Evolutionary conservation across 2,797 vertebrate species (phyloP).

Genomic region (Brachyalestes nurse): DNA sequence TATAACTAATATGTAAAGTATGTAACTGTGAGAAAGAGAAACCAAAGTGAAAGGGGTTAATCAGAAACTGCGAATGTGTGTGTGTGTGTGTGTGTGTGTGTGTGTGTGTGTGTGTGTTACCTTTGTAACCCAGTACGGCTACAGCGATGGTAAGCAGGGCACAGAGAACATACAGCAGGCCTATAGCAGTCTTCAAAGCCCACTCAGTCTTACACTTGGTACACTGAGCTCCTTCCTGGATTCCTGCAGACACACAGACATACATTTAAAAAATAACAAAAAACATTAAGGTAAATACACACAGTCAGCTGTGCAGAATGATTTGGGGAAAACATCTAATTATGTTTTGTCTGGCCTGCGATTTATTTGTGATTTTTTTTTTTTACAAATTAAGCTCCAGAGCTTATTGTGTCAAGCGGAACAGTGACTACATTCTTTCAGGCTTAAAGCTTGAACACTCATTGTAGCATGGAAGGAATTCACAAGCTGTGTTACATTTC

Average conservation of each 20-base stretch:
- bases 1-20: neutral
- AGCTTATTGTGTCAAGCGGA: no score
- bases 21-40: neutral
- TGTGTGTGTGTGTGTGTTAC: constrained; percentile 70
- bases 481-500: no score
- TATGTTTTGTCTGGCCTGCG: no score
- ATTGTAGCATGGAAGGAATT: no score
- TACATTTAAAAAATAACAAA: no score
- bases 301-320: no score
- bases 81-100: constrained; percentile 48
- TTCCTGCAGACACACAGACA: constrained; percentile 77
- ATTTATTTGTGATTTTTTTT: no score
- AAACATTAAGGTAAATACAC: no score
- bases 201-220: constrained; percentile 97
- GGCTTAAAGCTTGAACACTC: no score
- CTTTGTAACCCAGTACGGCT: constrained; percentile 94
- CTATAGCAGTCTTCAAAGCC: constrained; percentile 94
- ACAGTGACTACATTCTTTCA: no score
- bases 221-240: constrained; percentile 95
- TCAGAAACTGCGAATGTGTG: neutral
- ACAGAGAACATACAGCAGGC: constrained; percentile 91
- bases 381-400: no score
- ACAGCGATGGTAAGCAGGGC: constrained; percentile 92
- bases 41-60: neutral
- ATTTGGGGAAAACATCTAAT: no score